Evolutionary conservation across 2,888 invertebrate species (phyloP).

Genomic region (Nineta flava): DNA sequence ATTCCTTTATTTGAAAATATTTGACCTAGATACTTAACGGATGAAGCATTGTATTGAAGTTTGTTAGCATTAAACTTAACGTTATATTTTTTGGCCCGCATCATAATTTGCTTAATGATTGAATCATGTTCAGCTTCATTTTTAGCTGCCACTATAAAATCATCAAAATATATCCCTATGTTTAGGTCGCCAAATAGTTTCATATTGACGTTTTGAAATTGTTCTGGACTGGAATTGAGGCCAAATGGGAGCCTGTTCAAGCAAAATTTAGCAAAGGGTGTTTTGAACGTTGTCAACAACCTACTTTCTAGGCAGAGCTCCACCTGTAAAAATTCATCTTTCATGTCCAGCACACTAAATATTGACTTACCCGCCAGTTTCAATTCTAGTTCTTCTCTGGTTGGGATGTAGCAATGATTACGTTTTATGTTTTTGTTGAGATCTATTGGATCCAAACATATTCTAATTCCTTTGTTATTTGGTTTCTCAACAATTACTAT

Average conservation of each 20-base stretch:
- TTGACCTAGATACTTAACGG: conserved; percentile 14
- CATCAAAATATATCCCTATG: background rate
- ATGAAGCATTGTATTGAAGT: conserved; percentile 8
- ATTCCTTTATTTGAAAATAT: conserved; percentile 8
- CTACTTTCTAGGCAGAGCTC: background rate
- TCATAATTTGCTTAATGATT: conserved; percentile 10
- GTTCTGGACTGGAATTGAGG: conserved; percentile 11
- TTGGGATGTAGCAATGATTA: conserved; percentile 6
- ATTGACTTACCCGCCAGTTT: conserved; percentile 9
- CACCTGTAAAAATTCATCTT: conserved; percentile 12
- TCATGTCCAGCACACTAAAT: conserved; percentile 11
- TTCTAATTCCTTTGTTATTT: conserved; percentile 2
- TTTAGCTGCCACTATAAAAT: conserved; percentile 6
- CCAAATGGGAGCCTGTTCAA: conserved; percentile 11
- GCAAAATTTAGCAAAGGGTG: background rate
- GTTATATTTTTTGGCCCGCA: conserved; percentile 10
- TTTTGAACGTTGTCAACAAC: background rate
- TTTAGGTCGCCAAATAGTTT: background rate
- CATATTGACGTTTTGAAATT: conserved; percentile 4
- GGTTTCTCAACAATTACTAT: conserved; percentile 6
- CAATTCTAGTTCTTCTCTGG: conserved; percentile 8
- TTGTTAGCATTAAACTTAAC: conserved; percentile 15
- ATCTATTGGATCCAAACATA: conserved; percentile 8
- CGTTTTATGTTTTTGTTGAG: conserved; percentile 6
- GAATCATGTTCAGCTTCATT: conserved; percentile 13